These are phyloP conservation scores for Metellina segmentata DNA, from an alignment of 2,888 invertebrate genomes.

Conservation along the genomic window DNA sequence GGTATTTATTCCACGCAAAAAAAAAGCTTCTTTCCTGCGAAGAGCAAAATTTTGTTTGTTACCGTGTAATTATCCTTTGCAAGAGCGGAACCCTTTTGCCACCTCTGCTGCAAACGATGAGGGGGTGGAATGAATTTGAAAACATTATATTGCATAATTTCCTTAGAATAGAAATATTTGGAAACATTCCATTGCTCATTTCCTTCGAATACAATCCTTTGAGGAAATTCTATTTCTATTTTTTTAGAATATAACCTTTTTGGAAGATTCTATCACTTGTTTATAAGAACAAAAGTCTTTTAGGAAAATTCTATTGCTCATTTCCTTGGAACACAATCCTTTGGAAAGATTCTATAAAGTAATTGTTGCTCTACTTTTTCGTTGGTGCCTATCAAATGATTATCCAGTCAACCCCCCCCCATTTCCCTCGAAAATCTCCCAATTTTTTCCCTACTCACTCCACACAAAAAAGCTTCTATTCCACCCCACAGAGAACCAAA, in stretches of 20 bases:
- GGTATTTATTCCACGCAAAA: neutral
- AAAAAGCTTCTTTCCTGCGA: too few relatives aligned
- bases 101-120: neutral
- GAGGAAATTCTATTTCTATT: too few relatives aligned
- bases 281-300: too few relatives aligned
- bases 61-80: neutral
- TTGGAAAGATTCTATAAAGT: neutral
- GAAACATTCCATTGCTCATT: too few relatives aligned
- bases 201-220: too few relatives aligned
- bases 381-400: neutral
- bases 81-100: neutral
- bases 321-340: too few relatives aligned
- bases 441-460: neutral
- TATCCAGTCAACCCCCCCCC: neutral
- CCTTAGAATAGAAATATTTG: too few relatives aligned
- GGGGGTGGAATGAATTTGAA: neutral
- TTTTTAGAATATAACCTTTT: too few relatives aligned
- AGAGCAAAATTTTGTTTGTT: constrained; percentile 10
- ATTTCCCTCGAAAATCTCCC: neutral
- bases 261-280: too few relatives aligned
- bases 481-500: neutral
- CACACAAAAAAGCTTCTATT: neutral
- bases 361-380: neutral
- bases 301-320: too few relatives aligned
- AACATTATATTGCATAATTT: too few relatives aligned